These are phyloP conservation scores for Sebastolobus altivelis DNA, from an alignment of 2,797 vertebrate genomes.

Conservation along the genomic window DNA sequence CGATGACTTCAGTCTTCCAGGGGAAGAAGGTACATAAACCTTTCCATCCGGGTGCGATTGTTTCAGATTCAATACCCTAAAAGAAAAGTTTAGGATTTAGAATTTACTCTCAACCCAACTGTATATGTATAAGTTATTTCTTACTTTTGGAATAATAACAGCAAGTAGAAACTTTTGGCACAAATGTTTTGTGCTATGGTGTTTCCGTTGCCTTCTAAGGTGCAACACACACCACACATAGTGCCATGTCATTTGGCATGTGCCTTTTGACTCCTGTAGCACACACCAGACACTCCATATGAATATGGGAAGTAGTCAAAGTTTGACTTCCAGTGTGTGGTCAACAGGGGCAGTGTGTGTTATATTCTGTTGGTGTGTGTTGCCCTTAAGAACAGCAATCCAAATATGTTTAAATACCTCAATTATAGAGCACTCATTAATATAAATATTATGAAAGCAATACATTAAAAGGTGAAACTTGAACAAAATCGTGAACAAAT, in stretches of 20 bases:
- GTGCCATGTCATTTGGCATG: not conserved
- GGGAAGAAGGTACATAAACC: conserved; percentile 91
- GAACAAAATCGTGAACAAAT: not conserved
- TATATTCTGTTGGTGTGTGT: not conserved
- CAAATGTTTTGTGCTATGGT: not conserved
- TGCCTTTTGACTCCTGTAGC: not conserved
- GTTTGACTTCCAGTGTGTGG: not conserved
- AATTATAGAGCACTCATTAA: not conserved
- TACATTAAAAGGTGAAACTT: not conserved
- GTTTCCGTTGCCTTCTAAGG: not conserved
- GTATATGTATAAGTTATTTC: not conserved
- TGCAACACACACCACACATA: not conserved
- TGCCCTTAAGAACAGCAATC: not conserved
- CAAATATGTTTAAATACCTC: not conserved
- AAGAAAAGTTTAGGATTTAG: not conserved
- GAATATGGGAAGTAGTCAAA: not conserved
- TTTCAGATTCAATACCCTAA: not conserved
- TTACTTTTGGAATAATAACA: not conserved
- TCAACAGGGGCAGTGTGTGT: not conserved
- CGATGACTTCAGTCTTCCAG: conserved; percentile 93
- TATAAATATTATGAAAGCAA: not conserved
- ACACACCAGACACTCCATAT: not conserved
- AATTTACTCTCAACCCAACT: not conserved
- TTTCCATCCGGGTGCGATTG: not conserved
- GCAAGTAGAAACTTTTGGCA: not conserved